Evolutionary conservation across 2,888 invertebrate species (phyloP), one percentile per base, ranked within the genome.

Genomic region (Keiferia lycopersicella): DNA sequence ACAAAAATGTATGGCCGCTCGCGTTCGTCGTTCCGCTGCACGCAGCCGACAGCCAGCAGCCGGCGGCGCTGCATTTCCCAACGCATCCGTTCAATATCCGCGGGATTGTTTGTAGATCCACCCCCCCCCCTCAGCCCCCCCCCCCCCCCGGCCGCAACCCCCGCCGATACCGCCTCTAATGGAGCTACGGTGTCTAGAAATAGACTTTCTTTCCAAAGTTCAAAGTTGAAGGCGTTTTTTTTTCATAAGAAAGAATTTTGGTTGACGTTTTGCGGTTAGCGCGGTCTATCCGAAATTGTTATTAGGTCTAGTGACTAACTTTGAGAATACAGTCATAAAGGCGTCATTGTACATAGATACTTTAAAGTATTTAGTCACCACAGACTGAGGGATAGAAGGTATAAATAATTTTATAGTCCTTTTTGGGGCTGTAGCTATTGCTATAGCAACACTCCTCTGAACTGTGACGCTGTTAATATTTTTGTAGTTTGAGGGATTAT

Each of bases 21-120:
- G 34, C 34, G 56, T 56, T 56, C 34, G 34, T 34, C 76, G 80
- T 80, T 82, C 82, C 80, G 75, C 73, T 77, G 80, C 83, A 86
- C 84, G 84, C 87, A 86, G 82, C 80, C 83, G 81, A 77, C 80
- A 76, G 78, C 78, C 78, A 78, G 51, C 87, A 86, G 82, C 79
- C 83, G 81, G 77, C 80, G 77, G 78, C 78, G 78, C 77, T 84
- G 87, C 87, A 88, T 89, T 89, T 89, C 89, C 90, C 80, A 88
- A 91, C 88, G 88, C 90, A 89, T 85, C 78, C 88, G 89, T 89
- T 91, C 90, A 90, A 91, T 90, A 91, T 90, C 89, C 89, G 87
- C 85, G 86, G 85, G 82, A 89, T 90, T 90, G 90, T 91, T 89
- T 90, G 90, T 83, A 80, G 82, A 85, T 77, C 79, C 79, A 73